A percentile compares a stretch with the other conserved stretches of the same genome.
phyloP scores from a whole-genome alignment of 2,113 vertebrate species.

The Syngnathus floridae region DNA sequence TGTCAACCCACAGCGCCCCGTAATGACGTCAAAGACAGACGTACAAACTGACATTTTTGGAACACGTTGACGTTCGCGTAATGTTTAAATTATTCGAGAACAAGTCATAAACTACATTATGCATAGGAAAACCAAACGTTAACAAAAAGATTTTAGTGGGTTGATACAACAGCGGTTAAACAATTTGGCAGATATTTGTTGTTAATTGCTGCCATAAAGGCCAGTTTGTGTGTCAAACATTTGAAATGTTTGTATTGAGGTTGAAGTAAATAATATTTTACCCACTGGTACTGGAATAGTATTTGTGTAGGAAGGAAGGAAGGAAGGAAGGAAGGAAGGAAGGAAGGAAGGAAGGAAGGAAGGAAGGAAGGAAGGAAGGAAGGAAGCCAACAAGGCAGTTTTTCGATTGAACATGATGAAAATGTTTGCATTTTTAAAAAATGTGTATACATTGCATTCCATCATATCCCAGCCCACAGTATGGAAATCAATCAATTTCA shows the following conservation, averaged over 20 bases:
- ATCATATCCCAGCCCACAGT: not conserved
- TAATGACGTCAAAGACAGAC: conserved; percentile 38
- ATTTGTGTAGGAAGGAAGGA: not conserved
- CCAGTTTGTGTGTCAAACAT: not conserved
- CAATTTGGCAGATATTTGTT: not conserved
- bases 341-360: no score
- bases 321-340: no score
- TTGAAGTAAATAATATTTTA: not conserved
- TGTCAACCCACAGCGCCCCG: conserved; percentile 27
- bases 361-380: no score
- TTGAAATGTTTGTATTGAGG: not conserved
- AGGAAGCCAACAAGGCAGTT: not conserved
- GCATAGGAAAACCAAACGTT: not conserved
- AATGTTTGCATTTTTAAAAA: not conserved
- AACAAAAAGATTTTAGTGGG: not conserved
- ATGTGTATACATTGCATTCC: not conserved
- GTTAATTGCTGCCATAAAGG: not conserved
- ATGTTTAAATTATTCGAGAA: not conserved
- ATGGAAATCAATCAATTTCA: not conserved
- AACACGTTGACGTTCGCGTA: conserved; percentile 1
- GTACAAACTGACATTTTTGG: conserved; percentile 26
- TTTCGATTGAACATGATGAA: not conserved
- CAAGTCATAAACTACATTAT: not conserved
- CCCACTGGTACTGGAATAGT: not conserved
- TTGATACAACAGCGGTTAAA: not conserved